phyloP scores from a whole-genome alignment of 2,888 invertebrate genomes.

The Acronicta psi region DNA sequence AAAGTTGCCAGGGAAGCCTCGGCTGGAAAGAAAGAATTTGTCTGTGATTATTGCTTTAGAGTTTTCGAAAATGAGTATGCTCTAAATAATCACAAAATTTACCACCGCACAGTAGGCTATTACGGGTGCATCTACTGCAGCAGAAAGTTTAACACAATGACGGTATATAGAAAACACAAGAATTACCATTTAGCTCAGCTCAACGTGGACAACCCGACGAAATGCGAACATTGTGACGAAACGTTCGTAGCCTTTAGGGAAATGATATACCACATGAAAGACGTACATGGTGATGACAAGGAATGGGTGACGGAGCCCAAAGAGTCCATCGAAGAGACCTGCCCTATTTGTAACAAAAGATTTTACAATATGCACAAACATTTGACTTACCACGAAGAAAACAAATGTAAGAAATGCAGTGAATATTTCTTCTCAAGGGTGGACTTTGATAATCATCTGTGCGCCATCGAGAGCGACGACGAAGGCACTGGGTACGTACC shows the following conservation, averaged over 20 bases:
- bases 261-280: slow-evolving; percentile 86
- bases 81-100: slow-evolving; percentile 78
- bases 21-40: slow-evolving; percentile 71
- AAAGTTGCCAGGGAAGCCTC: slow-evolving; percentile 68
- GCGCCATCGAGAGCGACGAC: slow-evolving; percentile 83
- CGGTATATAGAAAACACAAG: slow-evolving; percentile 85
- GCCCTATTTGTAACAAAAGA: slow-evolving; percentile 80
- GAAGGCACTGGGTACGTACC: slow-evolving; percentile 64
- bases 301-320: slow-evolving; percentile 85
- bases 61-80: slow-evolving; percentile 83
- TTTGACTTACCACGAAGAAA: slow-evolving; percentile 83
- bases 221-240: slow-evolving; percentile 87
- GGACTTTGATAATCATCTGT: slow-evolving; percentile 82
- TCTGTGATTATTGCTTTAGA: slow-evolving; percentile 85
- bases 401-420: slow-evolving; percentile 83
- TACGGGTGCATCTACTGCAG: slow-evolving; percentile 86
- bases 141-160: slow-evolving; percentile 85
- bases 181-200: slow-evolving; percentile 80
- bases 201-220: slow-evolving; percentile 82
- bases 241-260: slow-evolving; percentile 87
- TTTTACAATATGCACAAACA: slow-evolving; percentile 84
- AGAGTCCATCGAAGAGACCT: slow-evolving; percentile 79
- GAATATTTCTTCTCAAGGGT: slow-evolving; percentile 82
- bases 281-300: slow-evolving; percentile 81
- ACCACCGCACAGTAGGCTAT: slow-evolving; percentile 81